Evolutionary conservation across 2,888 invertebrate genomes (phyloP), one percentile per base, ranked within the genome.

Genomic region (Morpho helenor): DNA sequence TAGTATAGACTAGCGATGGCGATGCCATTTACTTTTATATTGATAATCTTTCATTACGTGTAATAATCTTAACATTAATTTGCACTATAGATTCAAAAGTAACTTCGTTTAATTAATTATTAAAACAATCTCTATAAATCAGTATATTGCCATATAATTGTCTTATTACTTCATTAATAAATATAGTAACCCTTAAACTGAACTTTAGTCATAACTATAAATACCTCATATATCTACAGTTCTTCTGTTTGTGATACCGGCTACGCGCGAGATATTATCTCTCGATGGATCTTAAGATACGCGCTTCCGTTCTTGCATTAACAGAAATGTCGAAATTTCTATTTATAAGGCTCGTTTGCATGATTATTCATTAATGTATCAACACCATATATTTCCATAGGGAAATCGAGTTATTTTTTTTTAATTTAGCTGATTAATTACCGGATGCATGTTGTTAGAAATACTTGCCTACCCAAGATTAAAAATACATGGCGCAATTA

Each of bases 241-340:
- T 69, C 72, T 68, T 66, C 66, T 72, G 71, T 79, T 76, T 73
- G 73, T 74, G 67, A 64, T 67, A 61, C 65, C 69, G 68, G 67
- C 65, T 56, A 61, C 62, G 56, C 57, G 66, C 52, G 70, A 65
- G 76, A 74, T 74, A 68, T 50, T 49, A 77, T 80, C 78, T 66
- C 42, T 16, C 70, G 77, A 77, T 79, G 67, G 60, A 69, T 77
- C 74, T 66, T 9, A 66, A 71, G 76, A 77, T 79, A 71, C 75
- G 60, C 65, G 62, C 71, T 75, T 68, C 67, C 67, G 66, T 63
- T 66, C 57, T 64, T 65, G 59, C 59, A 57, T 62, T 63, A 55
- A 60, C 57, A 61, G 60, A 64, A 62, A 66, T 59, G 57, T 59
- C 54, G 53, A 61, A 64, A 62, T 57, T 40, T 16, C 56, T 46